These are phyloP conservation scores for Eupsittula cactorum DNA, from an alignment of 2,113 vertebrate genomes.

Conservation along the genomic window DNA sequence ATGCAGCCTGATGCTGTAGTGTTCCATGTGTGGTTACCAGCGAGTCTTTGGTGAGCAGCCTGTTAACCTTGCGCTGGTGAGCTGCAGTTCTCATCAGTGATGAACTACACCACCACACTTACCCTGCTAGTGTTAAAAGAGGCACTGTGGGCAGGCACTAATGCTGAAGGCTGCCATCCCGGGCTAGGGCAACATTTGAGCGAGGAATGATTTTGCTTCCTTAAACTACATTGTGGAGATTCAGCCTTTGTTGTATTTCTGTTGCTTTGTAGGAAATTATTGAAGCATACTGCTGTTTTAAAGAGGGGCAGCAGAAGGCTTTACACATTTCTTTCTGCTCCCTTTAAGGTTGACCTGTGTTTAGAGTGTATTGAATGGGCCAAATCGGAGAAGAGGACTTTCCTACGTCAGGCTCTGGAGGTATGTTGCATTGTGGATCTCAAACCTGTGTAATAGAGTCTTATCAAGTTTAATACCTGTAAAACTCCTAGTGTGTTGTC, in stretches of 20 bases:
- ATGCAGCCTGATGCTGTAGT: background rate
- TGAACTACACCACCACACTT: background rate
- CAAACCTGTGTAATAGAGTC: background rate
- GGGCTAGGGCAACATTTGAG: background rate
- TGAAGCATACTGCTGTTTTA: background rate
- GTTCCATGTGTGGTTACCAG: background rate
- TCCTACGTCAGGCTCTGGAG: conserved; percentile 97
- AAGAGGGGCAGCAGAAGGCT: background rate
- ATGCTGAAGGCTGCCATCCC: background rate
- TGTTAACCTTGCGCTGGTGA: accelerated
- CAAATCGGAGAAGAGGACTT: conserved; percentile 98
- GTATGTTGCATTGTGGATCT: conserved; percentile 54
- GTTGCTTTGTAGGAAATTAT: background rate
- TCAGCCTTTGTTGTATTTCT: background rate
- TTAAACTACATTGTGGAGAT: background rate
- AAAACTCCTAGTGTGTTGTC: background rate
- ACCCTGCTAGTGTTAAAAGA: background rate
- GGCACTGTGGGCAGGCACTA: background rate
- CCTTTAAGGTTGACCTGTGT: conserved; percentile 87
- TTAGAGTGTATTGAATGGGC: conserved; percentile 99
- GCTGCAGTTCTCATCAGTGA: background rate
- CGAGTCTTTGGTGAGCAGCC: background rate
- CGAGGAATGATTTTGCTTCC: background rate
- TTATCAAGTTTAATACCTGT: background rate
- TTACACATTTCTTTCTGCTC: background rate